Base-by-base conservation (phyloP, 2,888 invertebrate genomes). In the Eupithecia inturbata region DNA sequence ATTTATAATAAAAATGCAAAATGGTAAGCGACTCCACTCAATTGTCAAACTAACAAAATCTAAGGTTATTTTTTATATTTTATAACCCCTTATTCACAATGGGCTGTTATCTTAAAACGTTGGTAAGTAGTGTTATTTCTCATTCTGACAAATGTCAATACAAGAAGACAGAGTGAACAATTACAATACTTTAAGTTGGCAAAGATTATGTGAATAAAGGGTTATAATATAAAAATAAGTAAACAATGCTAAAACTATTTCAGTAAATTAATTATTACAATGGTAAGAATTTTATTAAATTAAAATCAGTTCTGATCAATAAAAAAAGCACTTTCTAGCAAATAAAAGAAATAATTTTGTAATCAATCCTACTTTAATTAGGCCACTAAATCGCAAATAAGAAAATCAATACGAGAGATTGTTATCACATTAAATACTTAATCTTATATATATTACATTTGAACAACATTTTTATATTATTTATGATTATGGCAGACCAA, bases 381-480 rank as follows among this genome's bases (percentile, higher is more conserved):
- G 72, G 75, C 75, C 72, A 39, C n/a, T 67, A 64, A 64, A 64
- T 36, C n/a, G 67, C 62, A 72, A 75, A 68, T 28, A 31, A 71
- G 41, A 67, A 71, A 75, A 78, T 76, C 67, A 73, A 79, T 67
- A 64, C 33, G 16, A 77, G 67, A 72, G 75, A 71, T 71, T 76
- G 79, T 82, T 75, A 85, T 87, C 85, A 88, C 84, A 84, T 84
- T 81, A 84, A 87, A 74, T 75, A 70, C 77, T 74, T 77, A 76
- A 77, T 80, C 78, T 80, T 77, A 79, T 82, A 85, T 83, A 83
- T 78, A 85, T 85, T 83, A 85, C 81, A 84, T 84, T 85, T 82
- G 83, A 85, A 86, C 82, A 88, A 87, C 85, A 73, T 64, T 28
- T 82, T 80, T 77, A 82, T 81, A 81, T 82, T 76, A 76, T 62